A percentile compares a stretch with the other conserved stretches of the same genome.
Conservation (phyloP, 2,888 invertebrate species). For the Autographa pulchrina region DNA sequence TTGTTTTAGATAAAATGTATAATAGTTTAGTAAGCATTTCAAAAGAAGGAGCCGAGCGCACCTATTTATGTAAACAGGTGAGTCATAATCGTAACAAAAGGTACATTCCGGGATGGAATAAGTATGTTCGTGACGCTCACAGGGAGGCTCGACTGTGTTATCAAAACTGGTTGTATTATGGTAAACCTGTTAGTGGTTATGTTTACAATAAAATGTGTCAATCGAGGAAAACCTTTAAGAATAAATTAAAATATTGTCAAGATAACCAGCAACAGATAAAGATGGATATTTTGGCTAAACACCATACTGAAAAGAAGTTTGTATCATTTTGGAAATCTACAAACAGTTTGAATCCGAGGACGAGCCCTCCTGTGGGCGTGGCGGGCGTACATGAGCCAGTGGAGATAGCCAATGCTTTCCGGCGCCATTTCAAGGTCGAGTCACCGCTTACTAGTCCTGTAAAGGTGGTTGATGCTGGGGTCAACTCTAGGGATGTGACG, state of each 20-base stretch:
- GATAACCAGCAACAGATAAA: no score
- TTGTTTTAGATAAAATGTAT: background rate
- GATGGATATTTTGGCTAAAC: no score
- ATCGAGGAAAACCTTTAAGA: background rate
- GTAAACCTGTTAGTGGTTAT: background rate
- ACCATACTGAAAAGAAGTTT: no score
- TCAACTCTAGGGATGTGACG: no score
- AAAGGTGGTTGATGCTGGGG: background rate
- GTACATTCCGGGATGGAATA: background rate
- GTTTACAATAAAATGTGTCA: background rate
- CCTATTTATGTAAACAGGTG: background rate
- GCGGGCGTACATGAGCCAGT: background rate
- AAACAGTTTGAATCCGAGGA: background rate
- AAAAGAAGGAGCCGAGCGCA: background rate
- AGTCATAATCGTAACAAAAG: background rate
- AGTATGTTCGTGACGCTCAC: background rate
- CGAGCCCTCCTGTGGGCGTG: background rate
- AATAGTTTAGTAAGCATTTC: background rate
- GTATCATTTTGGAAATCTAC: no score
- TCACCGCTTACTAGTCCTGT: no score
- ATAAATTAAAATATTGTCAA: no score
- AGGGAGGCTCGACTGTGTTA: background rate
- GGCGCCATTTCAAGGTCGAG: background rate
- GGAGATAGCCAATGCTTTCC: no score
- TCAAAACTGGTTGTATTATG: background rate